phyloP scores from a whole-genome alignment of 2,797 vertebrate genomes.

The Molossus molossus region DNA sequence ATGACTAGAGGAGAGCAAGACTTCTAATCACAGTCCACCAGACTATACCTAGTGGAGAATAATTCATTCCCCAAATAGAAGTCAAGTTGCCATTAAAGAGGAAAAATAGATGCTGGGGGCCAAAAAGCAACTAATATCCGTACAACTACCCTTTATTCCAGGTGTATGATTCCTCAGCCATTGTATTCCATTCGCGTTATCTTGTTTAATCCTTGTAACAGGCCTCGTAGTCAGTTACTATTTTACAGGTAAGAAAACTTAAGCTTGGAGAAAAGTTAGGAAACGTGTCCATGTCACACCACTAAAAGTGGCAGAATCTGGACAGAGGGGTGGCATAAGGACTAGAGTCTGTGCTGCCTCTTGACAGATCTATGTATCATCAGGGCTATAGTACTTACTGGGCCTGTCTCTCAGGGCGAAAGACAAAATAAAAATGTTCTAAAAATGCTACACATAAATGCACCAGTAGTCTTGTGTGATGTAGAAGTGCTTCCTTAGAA shows the following conservation, averaged over 20 bases:
- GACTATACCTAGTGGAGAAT: not conserved
- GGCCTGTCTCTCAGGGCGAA: not conserved
- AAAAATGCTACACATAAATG: not conserved
- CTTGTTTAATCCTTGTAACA: not conserved
- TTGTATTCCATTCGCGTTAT: not conserved
- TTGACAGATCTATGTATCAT: not conserved
- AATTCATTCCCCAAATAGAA: slow-evolving; percentile 7
- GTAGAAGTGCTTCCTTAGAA: not conserved
- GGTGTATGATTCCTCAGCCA: not conserved
- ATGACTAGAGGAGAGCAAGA: not conserved
- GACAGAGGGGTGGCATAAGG: not conserved
- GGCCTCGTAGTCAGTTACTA: not conserved
- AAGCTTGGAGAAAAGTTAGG: not conserved
- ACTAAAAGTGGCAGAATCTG: not conserved
- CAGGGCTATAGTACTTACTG: not conserved
- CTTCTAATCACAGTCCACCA: not conserved
- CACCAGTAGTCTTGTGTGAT: not conserved
- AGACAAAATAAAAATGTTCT: not conserved
- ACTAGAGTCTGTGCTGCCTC: not conserved
- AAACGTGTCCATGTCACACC: not conserved
- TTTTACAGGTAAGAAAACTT: not conserved
- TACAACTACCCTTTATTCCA: not conserved
- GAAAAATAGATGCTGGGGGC: not conserved
- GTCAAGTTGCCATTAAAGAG: not conserved
- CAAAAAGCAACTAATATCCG: not conserved